phyloP scores from a whole-genome alignment of 1,140 invertebrate genomes.

The Apis dorsata region DNA sequence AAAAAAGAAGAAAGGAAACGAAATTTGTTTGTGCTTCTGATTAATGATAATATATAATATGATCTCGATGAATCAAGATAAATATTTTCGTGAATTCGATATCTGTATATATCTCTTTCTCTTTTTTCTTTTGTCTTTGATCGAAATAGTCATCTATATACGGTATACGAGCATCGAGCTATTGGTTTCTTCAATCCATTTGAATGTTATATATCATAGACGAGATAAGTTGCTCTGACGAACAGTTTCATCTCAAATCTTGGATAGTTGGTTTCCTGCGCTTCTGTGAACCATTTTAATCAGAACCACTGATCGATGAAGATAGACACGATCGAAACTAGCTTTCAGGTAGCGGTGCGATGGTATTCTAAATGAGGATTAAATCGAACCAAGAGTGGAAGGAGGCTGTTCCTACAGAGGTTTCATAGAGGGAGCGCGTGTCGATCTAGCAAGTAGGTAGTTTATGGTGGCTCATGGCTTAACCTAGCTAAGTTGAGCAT shows the following conservation, averaged over 20 bases:
- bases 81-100: constrained; percentile 49
- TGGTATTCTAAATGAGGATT: constrained; percentile 33
- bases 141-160: neutral
- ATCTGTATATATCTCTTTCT: neutral
- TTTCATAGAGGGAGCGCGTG: constrained; percentile 17
- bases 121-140: neutral
- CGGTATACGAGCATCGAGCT: neutral
- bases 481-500: neutral
- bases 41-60: constrained; percentile 37
- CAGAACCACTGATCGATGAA: constrained; percentile 23
- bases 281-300: constrained; percentile 30
- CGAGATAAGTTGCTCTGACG: constrained; percentile 48
- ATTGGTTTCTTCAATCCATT: constrained; percentile 21
- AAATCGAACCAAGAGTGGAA: constrained; percentile 9
- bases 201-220: constrained; percentile 36
- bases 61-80: constrained; percentile 61
- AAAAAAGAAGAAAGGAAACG: neutral
- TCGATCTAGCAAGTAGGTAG: constrained; percentile 22
- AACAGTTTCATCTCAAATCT: constrained; percentile 15
- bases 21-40: neutral
- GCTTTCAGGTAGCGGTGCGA: constrained; percentile 13
- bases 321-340: constrained; percentile 33
- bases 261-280: neutral
- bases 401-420: neutral
- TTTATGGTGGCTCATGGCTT: constrained; percentile 5